Base-by-base conservation (phyloP, 2,797 vertebrate species). In the Ctenosaura bakeri region DNA sequence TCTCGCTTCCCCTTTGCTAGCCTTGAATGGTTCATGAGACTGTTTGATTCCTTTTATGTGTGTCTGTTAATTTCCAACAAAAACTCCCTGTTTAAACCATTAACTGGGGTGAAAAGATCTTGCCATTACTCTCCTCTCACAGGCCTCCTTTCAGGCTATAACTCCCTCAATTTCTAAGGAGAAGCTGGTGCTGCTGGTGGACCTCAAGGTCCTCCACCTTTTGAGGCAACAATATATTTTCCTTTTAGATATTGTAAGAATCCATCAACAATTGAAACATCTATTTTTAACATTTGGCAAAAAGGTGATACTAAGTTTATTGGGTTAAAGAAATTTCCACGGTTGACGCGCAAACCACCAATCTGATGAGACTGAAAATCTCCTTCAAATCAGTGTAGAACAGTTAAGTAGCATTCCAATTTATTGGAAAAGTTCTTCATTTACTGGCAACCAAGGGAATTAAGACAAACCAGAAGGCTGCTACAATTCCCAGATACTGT, bases 311-410 rank as follows among this genome's bases (percentile, higher is more conserved):
- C 6, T 6, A 52, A 2, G 1, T 52, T n/a, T 50, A 52, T 80
- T 78, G 24, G 3, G 24, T 42, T 16, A 77, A 77, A 54, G 13
- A 54, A 78, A 50, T 46, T 7, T 78, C 24, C 9, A 50, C 77
- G 76, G 35, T 74, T 38, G 18, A 5, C 0, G 88, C 6, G 52
- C 24, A 77, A 90, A 77, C 56, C 83, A 2, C 0, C 0, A 1
- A 87, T 85, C 93, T 88, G 89, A 91, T 88, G 83, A 94, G 5
- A 83, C 84, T 95, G 82, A 76, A 94, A 76, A 92, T 93, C 38
- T 93, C 62, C 2, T 62, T 83, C 8, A n/a, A 56, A 38, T 84
- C 82, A 20, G 8, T 62, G 56, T 20, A 38, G 54, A 26, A 71
- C 85, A 82, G 6, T 56, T 89, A 91, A 95, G 71, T 1, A 54